Base-by-base conservation (phyloP, 2,888 invertebrate genomes). In the Myopa tessellatipennis region DNA sequence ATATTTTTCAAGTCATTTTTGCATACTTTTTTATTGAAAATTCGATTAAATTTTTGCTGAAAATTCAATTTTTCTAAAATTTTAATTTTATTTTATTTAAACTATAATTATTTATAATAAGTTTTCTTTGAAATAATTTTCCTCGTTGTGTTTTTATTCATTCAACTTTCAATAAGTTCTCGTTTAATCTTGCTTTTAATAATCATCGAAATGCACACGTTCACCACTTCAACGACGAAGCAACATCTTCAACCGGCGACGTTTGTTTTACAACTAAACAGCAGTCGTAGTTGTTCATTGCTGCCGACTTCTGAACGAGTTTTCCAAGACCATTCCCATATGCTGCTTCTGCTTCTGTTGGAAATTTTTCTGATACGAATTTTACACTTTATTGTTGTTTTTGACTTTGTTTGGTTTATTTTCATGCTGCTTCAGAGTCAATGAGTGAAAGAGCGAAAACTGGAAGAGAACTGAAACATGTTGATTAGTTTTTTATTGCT, bases 171-270 rank as follows among this genome's bases (percentile, higher is more conserved):
- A 26, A 26, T 26, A 26, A 26, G 26, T 26, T 26, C 26, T 26
- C 26, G 26, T 26, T 26, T 26, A 26, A 26, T 26, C 26, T 26
- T 26, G 1, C 26, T 26, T 26, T 26, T 26, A 26, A 26, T 26
- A 26, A 26, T 26, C 26, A 1, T 61, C 34, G 36, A 14, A 38
- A 65, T 34, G 0, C 34, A 8, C 55, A 12, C 70, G 16, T 63
- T 69, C 52, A 34, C 45, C 67, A 50, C 16, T 74, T 76, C 78
- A 82, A 79, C 78, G 80, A 81, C 77, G 38, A 63, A 74, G 18
- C 55, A 80, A 26, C 85, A 83, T 82, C 85, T 84, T 82, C 81
- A 82, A 84, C 83, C 82, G 82, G 82, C 83, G 84, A 85, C 82
- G 80, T 82, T 83, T 83, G 81, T 82, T 84, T 83, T 82, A 83